Conservation (phyloP, 2,888 invertebrate genomes). For the Rhynchonema sp. region DNA sequence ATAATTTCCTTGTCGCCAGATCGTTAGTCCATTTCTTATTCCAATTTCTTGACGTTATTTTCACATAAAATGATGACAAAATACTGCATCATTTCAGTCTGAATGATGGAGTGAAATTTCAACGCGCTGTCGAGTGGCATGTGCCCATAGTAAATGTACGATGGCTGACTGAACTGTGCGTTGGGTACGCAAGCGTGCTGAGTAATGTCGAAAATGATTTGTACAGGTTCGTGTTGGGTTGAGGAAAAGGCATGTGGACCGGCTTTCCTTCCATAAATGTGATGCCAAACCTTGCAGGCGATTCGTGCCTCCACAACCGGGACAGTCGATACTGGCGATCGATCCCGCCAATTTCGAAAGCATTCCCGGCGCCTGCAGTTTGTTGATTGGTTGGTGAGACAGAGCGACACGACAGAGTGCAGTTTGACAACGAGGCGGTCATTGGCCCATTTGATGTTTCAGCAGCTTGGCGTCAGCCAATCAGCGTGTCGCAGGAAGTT, state of each 20-base stretch:
- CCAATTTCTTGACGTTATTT: too few relatives aligned
- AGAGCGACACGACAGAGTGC: too few relatives aligned
- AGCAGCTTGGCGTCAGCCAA: conserved; percentile 85
- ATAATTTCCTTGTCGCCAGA: conserved; percentile 38
- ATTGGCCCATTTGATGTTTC: too few relatives aligned
- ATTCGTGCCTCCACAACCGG: background rate
- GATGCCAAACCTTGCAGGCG: background rate
- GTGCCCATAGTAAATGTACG: conserved; percentile 65
- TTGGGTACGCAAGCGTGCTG: conserved; percentile 39
- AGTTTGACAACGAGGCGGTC: too few relatives aligned
- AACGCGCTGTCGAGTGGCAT: conserved; percentile 65
- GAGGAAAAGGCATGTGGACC: too few relatives aligned
- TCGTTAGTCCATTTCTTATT: conserved; percentile 25
- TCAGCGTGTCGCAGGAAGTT: conserved; percentile 49
- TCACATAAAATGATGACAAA: too few relatives aligned
- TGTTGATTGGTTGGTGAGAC: conserved; percentile 55
- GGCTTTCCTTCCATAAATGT: too few relatives aligned
- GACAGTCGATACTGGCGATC: conserved; percentile 48
- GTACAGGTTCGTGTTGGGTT: too few relatives aligned
- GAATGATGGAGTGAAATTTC: background rate
- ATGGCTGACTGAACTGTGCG: conserved; percentile 49
- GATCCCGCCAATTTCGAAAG: conserved; percentile 46
- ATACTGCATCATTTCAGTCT: too few relatives aligned
- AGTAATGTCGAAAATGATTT: background rate
- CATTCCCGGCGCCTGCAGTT: conserved; percentile 45